Evolutionary conservation across 2,113 vertebrate genomes (phyloP).

Genomic region (Hemiscyllium ocellatum): DNA sequence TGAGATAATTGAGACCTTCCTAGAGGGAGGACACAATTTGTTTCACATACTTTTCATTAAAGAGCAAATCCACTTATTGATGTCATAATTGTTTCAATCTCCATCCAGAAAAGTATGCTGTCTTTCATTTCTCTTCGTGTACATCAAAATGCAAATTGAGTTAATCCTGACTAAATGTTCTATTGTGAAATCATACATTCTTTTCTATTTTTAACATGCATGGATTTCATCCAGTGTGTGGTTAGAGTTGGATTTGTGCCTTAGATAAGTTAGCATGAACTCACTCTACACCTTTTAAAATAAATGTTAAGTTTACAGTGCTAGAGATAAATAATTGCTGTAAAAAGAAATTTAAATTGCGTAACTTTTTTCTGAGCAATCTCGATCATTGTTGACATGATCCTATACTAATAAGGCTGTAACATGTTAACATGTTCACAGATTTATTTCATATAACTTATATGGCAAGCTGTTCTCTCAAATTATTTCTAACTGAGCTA

Average conservation of each 20-base stretch:
- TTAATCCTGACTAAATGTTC: conserved; percentile 13
- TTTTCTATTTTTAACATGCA: neutral
- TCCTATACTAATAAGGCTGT: neutral
- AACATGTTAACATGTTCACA: neutral
- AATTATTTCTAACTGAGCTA: neutral
- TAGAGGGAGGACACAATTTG: neutral
- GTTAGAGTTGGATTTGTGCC: conserved; percentile 17
- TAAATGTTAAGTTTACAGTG: neutral
- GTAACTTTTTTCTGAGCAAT: no score
- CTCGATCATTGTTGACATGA: neutral
- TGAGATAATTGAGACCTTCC: neutral
- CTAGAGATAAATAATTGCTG: neutral
- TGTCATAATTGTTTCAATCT: neutral
- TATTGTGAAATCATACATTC: neutral
- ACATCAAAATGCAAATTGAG: neutral
- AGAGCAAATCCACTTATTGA: neutral
- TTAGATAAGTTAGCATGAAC: conserved; percentile 16
- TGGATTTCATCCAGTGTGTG: neutral
- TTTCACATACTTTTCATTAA: neutral
- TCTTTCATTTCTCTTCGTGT: no score
- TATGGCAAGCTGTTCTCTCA: neutral
- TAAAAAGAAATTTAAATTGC: neutral
- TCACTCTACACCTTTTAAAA: neutral
- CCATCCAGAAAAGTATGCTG: neutral
- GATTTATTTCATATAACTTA: neutral